Conservation (phyloP, 35 echinoderm and acorn worm species). For the Lytechinus variegatus region DNA sequence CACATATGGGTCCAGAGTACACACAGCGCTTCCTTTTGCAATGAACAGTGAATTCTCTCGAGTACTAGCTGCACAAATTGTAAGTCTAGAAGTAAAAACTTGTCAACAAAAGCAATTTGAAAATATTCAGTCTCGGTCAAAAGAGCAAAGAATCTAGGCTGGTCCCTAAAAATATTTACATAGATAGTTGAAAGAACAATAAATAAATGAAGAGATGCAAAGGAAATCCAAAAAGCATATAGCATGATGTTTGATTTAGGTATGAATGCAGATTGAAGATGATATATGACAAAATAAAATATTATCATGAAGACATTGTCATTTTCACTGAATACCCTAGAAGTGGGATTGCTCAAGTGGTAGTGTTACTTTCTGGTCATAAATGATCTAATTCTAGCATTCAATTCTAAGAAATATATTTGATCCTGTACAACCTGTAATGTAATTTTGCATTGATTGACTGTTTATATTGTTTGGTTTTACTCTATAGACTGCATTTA, state of each 20-base stretch:
- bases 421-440: neutral
- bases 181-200: neutral
- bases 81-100: neutral
- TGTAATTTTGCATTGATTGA: neutral
- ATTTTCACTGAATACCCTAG: no score
- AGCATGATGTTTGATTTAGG: neutral
- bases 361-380: neutral
- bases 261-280: neutral
- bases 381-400: neutral
- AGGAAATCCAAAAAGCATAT: neutral
- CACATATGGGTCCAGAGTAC: constrained; percentile 82
- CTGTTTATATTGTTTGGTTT: neutral
- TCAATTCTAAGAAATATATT: neutral
- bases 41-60: constrained; percentile 99
- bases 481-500: neutral
- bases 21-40: constrained; percentile 96
- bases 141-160: no score
- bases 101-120: neutral
- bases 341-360: neutral
- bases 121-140: neutral
- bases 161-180: no score
- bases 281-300: neutral
- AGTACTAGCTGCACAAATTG: constrained; percentile 89
- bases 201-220: neutral
- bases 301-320: no score